These are phyloP conservation scores for Boulengeromyrus knoepffleri DNA, from an alignment of 2,113 vertebrate species.

Conservation along the genomic window DNA sequence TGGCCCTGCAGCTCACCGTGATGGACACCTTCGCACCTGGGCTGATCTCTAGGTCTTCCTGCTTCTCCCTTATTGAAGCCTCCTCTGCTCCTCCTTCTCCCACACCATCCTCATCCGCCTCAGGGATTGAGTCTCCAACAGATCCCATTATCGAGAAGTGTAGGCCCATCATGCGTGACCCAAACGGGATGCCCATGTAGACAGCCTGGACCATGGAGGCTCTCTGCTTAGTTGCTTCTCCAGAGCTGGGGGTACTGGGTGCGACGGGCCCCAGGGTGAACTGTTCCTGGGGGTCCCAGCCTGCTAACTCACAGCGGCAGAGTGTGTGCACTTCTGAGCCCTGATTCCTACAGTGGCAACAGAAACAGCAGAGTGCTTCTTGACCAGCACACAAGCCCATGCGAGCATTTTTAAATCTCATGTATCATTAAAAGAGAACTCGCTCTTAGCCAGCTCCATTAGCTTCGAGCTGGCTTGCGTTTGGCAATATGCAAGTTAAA, in stretches of 20 bases:
- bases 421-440: background rate
- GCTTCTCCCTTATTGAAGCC: slow-evolving; percentile 16
- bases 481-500: background rate
- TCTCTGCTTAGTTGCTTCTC: slow-evolving; percentile 1
- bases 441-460: background rate
- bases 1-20: slow-evolving; percentile 62
- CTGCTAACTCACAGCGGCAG: slow-evolving; percentile 72
- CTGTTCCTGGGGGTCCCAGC: slow-evolving; percentile 79
- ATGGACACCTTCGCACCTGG: slow-evolving; percentile 63
- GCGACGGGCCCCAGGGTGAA: slow-evolving; percentile 55
- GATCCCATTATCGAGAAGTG: background rate
- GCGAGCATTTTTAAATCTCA: background rate
- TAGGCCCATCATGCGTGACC: background rate
- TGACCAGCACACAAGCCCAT: background rate
- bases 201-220: background rate
- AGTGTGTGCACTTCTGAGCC: slow-evolving; percentile 63
- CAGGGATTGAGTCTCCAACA: background rate
- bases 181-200: background rate
- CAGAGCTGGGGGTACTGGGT: background rate
- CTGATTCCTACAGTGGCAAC: slow-evolving; percentile 68
- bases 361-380: background rate
- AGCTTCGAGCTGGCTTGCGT: background rate
- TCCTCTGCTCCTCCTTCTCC: background rate
- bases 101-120: background rate
- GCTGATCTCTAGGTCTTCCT: slow-evolving; percentile 49